Evolutionary conservation across 2,113 vertebrate species (phyloP).

Genomic region (Brachyistius frenatus): DNA sequence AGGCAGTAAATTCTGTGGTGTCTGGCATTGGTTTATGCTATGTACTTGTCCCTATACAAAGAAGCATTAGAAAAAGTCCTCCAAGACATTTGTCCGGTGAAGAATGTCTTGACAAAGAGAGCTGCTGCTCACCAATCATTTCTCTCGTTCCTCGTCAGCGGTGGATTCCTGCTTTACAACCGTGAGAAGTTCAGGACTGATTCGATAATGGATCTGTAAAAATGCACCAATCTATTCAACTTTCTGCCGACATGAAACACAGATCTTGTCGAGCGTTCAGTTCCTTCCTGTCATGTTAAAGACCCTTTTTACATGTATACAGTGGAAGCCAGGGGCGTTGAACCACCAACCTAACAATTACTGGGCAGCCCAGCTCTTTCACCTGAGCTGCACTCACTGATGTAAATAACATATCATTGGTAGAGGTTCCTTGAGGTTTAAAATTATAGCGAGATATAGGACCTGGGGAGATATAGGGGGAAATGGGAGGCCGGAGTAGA

Average conservation of each 20-base stretch:
- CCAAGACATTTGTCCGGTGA: too few species aligned
- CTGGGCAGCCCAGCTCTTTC: background rate
- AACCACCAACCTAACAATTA: conserved; percentile 18
- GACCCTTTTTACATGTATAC: background rate
- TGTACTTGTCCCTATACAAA: too few species aligned
- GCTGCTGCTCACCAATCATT: too few species aligned
- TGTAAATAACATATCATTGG: conserved; percentile 7
- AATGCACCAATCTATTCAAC: background rate
- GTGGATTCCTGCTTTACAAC: too few species aligned
- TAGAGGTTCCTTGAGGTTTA: conserved; percentile 21
- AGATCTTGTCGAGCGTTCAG: background rate
- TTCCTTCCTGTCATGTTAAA: conserved; percentile 4
- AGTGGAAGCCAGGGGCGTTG: background rate
- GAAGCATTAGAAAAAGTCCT: too few species aligned
- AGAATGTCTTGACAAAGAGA: too few species aligned
- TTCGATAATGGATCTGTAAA: background rate
- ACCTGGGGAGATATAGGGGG: conserved; percentile 11
- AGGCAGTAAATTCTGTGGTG: too few species aligned
- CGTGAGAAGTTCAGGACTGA: background rate
- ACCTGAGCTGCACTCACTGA: conserved; percentile 21
- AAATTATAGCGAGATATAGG: conserved; percentile 19
- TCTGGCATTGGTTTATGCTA: too few species aligned
- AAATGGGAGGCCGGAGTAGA: conserved; percentile 18
- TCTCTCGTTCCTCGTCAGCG: too few species aligned
- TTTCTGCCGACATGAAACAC: conserved; percentile 6